These are phyloP conservation scores for Coluber constrictor DNA, from an alignment of 2,797 vertebrate genomes.

Conservation along the genomic window DNA sequence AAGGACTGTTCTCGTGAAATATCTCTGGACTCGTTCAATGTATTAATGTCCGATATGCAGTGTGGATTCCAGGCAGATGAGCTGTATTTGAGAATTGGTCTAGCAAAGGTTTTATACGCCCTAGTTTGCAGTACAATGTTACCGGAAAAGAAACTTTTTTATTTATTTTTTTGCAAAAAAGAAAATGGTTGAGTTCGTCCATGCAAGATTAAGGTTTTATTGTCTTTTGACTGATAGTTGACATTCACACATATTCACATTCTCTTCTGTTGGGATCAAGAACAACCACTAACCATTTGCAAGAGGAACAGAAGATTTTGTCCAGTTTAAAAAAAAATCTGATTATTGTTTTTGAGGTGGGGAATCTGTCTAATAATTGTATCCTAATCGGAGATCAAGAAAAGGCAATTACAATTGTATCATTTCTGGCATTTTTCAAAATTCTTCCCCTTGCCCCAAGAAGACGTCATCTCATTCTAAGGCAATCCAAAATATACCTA, in stretches of 20 bases:
- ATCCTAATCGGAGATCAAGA: not conserved
- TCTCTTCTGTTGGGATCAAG: not conserved
- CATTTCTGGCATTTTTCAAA: not conserved
- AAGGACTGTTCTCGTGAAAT: too few species aligned
- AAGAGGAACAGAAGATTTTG: not conserved
- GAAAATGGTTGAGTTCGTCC: not conserved
- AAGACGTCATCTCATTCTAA: not conserved
- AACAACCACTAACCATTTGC: not conserved
- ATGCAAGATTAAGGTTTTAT: not conserved
- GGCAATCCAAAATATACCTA: not conserved
- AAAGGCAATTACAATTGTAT: not conserved
- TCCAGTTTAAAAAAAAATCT: not conserved
- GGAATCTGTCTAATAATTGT: constrained; percentile 8
- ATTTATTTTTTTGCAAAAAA: too few species aligned
- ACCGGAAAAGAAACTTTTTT: too few species aligned
- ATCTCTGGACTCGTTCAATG: too few species aligned
- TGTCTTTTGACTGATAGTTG: not conserved
- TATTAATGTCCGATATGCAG: too few species aligned
- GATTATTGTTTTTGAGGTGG: not conserved
- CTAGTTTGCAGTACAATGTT: too few species aligned
- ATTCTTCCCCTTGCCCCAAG: not conserved
- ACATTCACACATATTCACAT: not conserved
- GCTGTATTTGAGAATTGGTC: too few species aligned
- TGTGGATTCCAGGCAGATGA: too few species aligned
- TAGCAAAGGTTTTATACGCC: too few species aligned